These are phyloP conservation scores for Setipinna tenuifilis DNA, from an alignment of 2,797 vertebrate species.

Conservation along the genomic window DNA sequence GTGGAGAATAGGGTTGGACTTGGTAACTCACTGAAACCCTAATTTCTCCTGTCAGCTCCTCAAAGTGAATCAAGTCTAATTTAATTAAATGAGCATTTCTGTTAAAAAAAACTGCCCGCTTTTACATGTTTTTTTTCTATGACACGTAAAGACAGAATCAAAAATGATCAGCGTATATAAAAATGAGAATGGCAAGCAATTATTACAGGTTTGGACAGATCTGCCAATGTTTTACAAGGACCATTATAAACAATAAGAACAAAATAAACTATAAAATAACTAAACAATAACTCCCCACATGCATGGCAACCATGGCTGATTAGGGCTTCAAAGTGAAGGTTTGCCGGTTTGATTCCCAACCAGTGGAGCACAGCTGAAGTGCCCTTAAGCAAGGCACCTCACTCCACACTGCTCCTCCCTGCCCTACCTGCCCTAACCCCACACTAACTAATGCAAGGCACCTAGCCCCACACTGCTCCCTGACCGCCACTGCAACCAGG, in stretches of 20 bases:
- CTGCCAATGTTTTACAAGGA: not conserved
- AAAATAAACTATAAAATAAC: not conserved
- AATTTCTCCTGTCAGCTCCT: slow-evolving; percentile 17
- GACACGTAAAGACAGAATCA: not conserved
- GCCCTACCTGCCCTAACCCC: no score
- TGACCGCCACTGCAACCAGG: no score
- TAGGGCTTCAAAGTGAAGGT: no score
- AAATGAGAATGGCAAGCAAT: slow-evolving; percentile 13
- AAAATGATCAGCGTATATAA: not conserved
- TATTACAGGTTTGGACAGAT: not conserved
- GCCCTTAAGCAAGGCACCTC: no score
- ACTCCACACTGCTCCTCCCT: no score
- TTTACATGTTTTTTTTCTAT: not conserved
- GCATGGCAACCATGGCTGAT: no score
- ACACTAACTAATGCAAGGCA: no score
- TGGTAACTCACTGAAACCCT: not conserved
- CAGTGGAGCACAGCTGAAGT: no score
- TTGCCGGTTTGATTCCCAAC: no score
- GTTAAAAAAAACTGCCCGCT: not conserved
- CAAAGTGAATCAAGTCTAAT: not conserved
- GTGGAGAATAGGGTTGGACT: slow-evolving; percentile 5
- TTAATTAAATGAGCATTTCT: slow-evolving; percentile 12
- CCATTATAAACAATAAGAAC: not conserved
- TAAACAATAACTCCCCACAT: not conserved
- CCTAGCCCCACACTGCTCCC: no score